Evolutionary conservation across 2,888 invertebrate genomes (phyloP).

Genomic region (Pardosa pseudoannulata): DNA sequence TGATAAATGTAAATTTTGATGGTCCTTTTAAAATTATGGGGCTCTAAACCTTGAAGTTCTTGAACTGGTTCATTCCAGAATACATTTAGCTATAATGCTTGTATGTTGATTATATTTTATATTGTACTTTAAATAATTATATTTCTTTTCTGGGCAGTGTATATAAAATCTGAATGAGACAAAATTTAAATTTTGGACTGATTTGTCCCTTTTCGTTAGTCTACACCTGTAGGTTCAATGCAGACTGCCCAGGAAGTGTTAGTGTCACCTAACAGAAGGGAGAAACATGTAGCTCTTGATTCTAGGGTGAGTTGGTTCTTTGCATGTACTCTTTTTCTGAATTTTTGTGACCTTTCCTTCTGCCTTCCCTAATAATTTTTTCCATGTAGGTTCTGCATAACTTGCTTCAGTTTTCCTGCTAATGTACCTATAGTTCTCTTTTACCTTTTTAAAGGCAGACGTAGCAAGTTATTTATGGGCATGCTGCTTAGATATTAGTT

Average conservation of each 20-base stretch:
- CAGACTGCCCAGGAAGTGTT: constrained; percentile 94
- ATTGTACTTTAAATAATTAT: constrained; percentile 14
- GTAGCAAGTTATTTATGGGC: background rate
- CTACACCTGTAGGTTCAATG: constrained; percentile 93
- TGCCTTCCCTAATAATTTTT: constrained; percentile 17
- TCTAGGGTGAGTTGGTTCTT: constrained; percentile 71
- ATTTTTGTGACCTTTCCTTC: constrained; percentile 42
- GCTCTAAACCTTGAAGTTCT: too few relatives aligned
- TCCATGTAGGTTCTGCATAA: constrained; percentile 31
- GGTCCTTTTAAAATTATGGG: too few relatives aligned
- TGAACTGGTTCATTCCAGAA: background rate
- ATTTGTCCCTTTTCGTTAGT: constrained; percentile 81
- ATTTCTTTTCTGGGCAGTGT: constrained; percentile 62
- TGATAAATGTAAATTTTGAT: background rate
- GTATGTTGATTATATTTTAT: background rate
- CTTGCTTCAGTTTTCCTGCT: constrained; percentile 33
- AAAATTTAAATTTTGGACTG: constrained; percentile 56
- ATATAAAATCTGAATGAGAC: constrained; percentile 37
- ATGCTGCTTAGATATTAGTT: background rate
- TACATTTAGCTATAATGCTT: constrained; percentile 3
- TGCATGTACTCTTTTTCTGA: constrained; percentile 54
- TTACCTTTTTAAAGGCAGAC: background rate
- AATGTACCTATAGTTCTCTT: constrained; percentile 16
- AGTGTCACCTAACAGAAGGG: constrained; percentile 91
- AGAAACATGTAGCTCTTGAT: constrained; percentile 84